Percentiles rank a stretch among this genome's conserved stretches.
Evolutionary conservation across 2,113 vertebrate genomes (phyloP).

Genomic region (Pygoscelis adeliae): DNA sequence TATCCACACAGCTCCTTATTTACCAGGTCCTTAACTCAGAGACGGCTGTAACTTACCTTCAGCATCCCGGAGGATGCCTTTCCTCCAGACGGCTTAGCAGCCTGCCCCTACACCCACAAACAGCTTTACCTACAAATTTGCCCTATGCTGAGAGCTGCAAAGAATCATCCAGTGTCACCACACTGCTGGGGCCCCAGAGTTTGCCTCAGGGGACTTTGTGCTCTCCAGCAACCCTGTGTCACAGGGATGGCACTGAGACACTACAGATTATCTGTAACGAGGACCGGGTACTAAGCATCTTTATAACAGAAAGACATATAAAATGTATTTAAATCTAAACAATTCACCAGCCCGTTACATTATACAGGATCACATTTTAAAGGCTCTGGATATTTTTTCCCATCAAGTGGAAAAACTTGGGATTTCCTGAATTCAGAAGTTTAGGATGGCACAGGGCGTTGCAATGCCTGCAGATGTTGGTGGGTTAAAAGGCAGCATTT

Average conservation of each 20-base stretch:
- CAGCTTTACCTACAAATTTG: background rate
- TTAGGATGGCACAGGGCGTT: background rate
- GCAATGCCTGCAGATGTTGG: background rate
- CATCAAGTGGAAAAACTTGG: background rate
- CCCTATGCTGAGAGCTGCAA: background rate
- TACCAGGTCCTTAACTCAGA: background rate
- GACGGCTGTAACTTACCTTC: background rate
- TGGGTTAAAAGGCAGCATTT: slow-evolving; percentile 32
- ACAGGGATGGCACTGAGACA: rapidly evolving
- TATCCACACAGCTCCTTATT: background rate
- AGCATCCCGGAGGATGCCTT: background rate
- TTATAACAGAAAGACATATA: background rate
- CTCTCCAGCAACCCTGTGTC: background rate
- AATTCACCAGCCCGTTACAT: background rate
- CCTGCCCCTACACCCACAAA: background rate
- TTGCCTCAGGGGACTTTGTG: rapidly evolving
- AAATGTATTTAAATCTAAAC: background rate
- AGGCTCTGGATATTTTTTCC: background rate
- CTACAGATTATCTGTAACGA: no score
- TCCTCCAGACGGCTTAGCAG: background rate
- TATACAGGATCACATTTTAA: background rate
- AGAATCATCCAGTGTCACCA: background rate
- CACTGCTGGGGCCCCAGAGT: rapidly evolving
- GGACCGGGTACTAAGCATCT: background rate
- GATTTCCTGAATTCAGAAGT: background rate